phyloP scores from a whole-genome alignment of 2,888 invertebrate genomes.

The Apomyelois bistriatella region DNA sequence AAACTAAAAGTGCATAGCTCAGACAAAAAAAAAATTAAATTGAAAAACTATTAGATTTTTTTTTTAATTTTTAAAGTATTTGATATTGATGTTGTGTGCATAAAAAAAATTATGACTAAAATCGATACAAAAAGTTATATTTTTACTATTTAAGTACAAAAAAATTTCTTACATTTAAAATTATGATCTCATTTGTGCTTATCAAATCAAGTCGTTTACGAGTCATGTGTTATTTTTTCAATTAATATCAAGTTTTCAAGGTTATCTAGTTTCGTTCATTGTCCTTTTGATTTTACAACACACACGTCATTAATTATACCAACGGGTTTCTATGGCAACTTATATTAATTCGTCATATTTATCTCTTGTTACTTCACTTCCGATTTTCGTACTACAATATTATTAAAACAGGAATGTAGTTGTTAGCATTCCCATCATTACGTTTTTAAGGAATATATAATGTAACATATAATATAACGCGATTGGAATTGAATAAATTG shows the following conservation, averaged over 20 bases:
- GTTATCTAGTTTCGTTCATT: constrained; percentile 65
- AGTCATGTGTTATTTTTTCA: constrained; percentile 35
- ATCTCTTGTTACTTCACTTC: not conserved
- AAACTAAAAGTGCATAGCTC: constrained; percentile 35
- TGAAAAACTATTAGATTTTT: not conserved
- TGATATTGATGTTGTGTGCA: too few relatives aligned
- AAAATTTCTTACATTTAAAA: not conserved
- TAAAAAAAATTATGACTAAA: too few relatives aligned
- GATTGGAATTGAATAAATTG: too few relatives aligned
- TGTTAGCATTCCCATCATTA: too few relatives aligned
- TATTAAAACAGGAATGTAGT: too few relatives aligned
- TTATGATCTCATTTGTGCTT: constrained; percentile 18
- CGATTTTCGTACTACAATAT: not conserved
- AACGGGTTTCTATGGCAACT: constrained; percentile 11
- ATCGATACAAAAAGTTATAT: too few relatives aligned
- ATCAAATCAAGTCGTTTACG: constrained; percentile 21
- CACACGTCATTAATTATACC: constrained; percentile 6
- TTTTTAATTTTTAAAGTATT: constrained; percentile 4
- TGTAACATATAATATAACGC: too few relatives aligned
- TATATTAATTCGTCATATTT: not conserved
- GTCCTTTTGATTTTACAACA: constrained; percentile 43
- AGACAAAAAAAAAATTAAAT: not conserved
- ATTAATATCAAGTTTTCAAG: constrained; percentile 59
- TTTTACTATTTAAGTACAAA: too few relatives aligned
- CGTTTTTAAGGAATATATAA: too few relatives aligned